phyloP scores from a whole-genome alignment of 2,888 invertebrate species.

The Dicroscelio sp. region DNA sequence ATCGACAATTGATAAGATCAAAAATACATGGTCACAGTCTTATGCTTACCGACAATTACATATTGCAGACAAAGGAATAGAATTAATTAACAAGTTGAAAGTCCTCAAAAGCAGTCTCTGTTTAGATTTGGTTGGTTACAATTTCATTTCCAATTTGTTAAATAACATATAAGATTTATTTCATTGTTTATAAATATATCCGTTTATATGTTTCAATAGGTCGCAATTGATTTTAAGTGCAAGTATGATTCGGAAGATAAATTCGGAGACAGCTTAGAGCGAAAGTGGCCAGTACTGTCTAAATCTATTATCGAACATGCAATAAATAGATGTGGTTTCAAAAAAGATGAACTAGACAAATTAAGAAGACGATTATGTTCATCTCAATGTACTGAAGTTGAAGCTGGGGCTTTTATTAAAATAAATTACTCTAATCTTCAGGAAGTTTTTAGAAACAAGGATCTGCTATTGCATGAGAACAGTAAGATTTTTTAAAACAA shows the following conservation, averaged over 20 bases:
- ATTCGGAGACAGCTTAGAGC: not conserved
- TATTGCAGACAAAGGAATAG: slow-evolving; percentile 8
- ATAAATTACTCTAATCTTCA: not conserved
- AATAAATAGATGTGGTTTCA: not conserved
- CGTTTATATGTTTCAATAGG: too few species aligned
- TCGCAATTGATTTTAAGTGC: not conserved
- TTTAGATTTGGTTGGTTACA: slow-evolving; percentile 15
- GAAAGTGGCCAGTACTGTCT: not conserved
- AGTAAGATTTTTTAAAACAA: slow-evolving; percentile 6
- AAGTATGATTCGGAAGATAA: not conserved
- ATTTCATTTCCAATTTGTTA: not conserved
- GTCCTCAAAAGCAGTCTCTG: not conserved
- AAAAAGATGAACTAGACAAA: not conserved
- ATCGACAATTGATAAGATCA: not conserved
- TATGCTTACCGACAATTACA: slow-evolving; percentile 23
- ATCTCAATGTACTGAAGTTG: not conserved
- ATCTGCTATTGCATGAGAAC: not conserved
- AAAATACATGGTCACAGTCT: slow-evolving; percentile 1
- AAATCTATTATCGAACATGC: slow-evolving; percentile 8
- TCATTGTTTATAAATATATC: not conserved
- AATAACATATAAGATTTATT: not conserved
- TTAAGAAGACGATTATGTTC: not conserved
- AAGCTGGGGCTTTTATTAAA: not conserved
- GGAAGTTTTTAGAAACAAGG: slow-evolving; percentile 4
- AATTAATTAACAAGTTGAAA: slow-evolving; percentile 25